Conservation (phyloP, 1,140 invertebrate genomes). For the Thaumatotibia leucotreta region DNA sequence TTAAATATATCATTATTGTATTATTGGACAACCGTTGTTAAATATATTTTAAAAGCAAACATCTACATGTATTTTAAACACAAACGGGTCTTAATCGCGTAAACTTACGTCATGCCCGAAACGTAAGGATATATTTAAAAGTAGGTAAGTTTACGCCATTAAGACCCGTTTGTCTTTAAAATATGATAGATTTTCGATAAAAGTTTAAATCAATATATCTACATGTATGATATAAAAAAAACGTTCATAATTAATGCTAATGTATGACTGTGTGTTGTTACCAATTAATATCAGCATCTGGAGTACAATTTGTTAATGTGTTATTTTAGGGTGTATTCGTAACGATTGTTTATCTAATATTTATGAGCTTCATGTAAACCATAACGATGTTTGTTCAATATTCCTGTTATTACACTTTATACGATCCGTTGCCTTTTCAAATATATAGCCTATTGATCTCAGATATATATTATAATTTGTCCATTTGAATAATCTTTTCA, state of each 20-base stretch:
- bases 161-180: too few species aligned
- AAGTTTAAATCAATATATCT: too few species aligned
- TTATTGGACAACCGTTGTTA: too few species aligned
- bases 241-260: too few species aligned
- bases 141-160: too few species aligned
- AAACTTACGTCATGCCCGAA: too few species aligned
- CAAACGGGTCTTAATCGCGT: too few species aligned
- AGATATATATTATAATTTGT: neutral
- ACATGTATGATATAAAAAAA: too few species aligned
- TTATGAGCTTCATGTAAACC: neutral
- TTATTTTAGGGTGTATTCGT: neutral
- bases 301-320: conserved; percentile 3
- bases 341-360: neutral
- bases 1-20: neutral
- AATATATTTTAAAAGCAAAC: too few species aligned
- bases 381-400: neutral
- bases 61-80: too few species aligned
- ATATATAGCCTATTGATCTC: conserved; percentile 5
- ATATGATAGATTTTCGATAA: too few species aligned
- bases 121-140: too few species aligned
- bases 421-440: neutral
- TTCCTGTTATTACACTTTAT: neutral
- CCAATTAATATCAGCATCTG: neutral
- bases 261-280: neutral
- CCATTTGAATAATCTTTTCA: neutral